These are phyloP conservation scores for Malachius bipustulatus DNA, from an alignment of 2,888 invertebrate species.

Conservation along the genomic window DNA sequence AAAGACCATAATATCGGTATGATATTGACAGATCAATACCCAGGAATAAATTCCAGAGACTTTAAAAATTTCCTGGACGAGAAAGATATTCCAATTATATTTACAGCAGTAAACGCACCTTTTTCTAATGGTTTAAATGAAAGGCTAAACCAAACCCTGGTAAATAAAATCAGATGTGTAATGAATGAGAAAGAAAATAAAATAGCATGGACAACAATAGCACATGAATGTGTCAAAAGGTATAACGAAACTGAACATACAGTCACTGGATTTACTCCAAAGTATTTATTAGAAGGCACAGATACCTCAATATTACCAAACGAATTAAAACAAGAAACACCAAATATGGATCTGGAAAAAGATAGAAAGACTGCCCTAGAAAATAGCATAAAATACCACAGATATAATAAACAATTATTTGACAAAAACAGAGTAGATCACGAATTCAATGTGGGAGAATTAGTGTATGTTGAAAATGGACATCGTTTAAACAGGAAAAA, in stretches of 20 bases:
- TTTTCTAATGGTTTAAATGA: conserved; percentile 21
- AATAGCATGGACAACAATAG: conserved; percentile 22
- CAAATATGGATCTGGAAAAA: conserved; percentile 7
- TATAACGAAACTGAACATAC: conserved; percentile 13
- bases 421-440: conserved; percentile 15
- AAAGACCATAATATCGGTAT: conserved; percentile 19
- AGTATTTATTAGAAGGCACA: conserved; percentile 22
- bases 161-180: conserved; percentile 22
- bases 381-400: conserved; percentile 17
- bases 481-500: conserved; percentile 18
- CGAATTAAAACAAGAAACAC: conserved; percentile 13
- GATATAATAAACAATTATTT: conserved; percentile 17
- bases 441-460: conserved; percentile 18
- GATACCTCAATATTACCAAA: conserved; percentile 15
- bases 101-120: conserved; percentile 16
- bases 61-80: conserved; percentile 23
- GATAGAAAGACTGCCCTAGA: conserved; percentile 15
- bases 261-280: conserved; percentile 20
- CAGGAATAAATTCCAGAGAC: conserved; percentile 25
- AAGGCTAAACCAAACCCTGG: conserved; percentile 21
- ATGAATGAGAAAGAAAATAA: conserved; percentile 18
- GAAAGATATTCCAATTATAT: conserved; percentile 14
- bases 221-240: conserved; percentile 19
- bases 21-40: conserved; percentile 25
- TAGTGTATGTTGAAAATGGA: conserved; percentile 19